phyloP scores from a whole-genome alignment of 2,797 vertebrate genomes.

The Choloepus didactylus region DNA sequence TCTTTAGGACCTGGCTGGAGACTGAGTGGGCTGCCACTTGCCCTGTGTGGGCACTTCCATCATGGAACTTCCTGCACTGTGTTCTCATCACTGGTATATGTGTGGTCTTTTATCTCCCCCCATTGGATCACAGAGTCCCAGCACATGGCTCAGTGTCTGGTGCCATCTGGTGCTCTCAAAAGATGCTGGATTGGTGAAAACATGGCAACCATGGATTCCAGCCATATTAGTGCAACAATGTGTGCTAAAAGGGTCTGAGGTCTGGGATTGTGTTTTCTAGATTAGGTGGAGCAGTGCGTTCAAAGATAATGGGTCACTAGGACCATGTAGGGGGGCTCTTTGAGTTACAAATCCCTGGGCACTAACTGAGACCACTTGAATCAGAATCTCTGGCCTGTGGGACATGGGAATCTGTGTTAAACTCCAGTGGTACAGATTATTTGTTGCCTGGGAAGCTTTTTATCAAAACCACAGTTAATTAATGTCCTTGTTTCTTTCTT shows the following conservation, averaged over 20 bases:
- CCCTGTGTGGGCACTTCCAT: neutral
- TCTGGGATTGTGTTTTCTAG: neutral
- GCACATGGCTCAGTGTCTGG: neutral
- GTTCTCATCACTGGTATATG: neutral
- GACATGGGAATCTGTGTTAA: neutral
- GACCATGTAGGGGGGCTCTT: neutral
- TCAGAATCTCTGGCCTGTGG: conserved; percentile 1
- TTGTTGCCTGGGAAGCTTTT: neutral
- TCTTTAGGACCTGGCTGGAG: neutral
- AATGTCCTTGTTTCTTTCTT: neutral
- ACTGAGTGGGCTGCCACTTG: neutral
- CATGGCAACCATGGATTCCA: neutral
- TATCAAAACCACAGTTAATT: neutral
- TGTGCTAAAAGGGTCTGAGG: neutral
- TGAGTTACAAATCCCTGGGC: neutral
- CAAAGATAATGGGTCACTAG: neutral
- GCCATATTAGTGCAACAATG: neutral
- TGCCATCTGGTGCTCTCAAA: neutral
- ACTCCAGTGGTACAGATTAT: neutral
- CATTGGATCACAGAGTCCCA: neutral
- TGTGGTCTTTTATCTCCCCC: neutral
- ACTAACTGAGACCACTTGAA: neutral
- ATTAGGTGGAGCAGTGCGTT: neutral
- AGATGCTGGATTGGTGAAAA: neutral
- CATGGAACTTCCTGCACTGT: neutral